Conservation (phyloP, 2,888 invertebrate species). For the Coremacera marginata region DNA sequence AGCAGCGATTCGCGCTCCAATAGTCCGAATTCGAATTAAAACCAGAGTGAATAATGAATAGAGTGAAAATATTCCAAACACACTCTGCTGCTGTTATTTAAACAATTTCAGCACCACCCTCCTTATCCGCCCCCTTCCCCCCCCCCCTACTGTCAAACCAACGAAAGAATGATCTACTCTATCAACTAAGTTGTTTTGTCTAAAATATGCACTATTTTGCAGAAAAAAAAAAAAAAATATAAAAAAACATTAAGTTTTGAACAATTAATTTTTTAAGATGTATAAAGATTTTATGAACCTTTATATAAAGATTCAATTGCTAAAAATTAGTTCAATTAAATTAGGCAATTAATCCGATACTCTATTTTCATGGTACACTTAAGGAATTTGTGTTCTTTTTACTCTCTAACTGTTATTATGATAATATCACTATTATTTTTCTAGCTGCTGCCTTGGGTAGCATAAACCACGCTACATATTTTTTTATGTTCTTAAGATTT, state of each 20-base stretch:
- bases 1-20: conserved; percentile 85
- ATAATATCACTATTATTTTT: too few relatives aligned
- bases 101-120: conserved; percentile 8
- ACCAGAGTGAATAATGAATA: neutral
- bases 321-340: neutral
- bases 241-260: too few relatives aligned
- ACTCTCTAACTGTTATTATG: too few relatives aligned
- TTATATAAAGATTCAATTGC: too few relatives aligned
- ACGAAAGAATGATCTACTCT: conserved; percentile 20
- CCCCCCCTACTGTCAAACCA: neutral
- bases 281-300: too few relatives aligned
- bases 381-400: neutral
- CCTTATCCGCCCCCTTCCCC: neutral
- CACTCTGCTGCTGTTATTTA: neutral
- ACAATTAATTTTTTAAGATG: too few relatives aligned
- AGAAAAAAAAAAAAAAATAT: neutral
- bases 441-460: too few relatives aligned
- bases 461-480: neutral
- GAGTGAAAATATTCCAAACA: conserved; percentile 1
- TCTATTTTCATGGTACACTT: neutral
- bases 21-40: conserved; percentile 73
- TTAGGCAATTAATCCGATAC: neutral
- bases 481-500: conserved; percentile 43
- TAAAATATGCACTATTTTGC: neutral
- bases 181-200: neutral